Evolutionary conservation across 1,140 invertebrate species (phyloP), one percentile per base, ranked within the genome.

Genomic region (Caenorhabditis latens): DNA sequence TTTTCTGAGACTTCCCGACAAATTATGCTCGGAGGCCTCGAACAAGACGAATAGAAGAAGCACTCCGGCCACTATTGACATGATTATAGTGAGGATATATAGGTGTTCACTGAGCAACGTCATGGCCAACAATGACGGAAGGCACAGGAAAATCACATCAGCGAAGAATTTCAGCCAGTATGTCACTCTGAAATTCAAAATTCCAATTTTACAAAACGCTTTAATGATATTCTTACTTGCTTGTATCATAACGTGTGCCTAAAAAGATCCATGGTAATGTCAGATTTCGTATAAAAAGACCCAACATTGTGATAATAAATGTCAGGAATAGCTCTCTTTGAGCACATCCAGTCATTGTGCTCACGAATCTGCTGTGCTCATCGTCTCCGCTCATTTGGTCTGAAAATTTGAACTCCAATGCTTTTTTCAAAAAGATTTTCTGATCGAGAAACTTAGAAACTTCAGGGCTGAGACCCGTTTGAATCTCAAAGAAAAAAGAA

Each of bases 181-280:
- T 14, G 48, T 89, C 13, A 53, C 71, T 75, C 88, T 89, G 71
- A 82, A 89, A 89, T 53, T 48, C 0, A 83, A 61, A 82, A 65
- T 67, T 21, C 0, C 2, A 21, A 48, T 65, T 16, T 21, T 48
- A 46, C 42, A 21, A 6, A 14, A 11, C 21, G 24, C 46, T 3
- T 21, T 13, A 50, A 43, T 67, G 8, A 8, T 42, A 5, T 24
- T n/a, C 43, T n/a, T 4, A 79, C 71, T 46, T 79, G 16, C 40
- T 13, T 0, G 46, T 79, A 79, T 79, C 71, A 50, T 79, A 79
- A 53, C 71, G 21, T 11, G 4, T 6, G 3, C 88, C 89, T 16
- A 89, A 24, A 61, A 86, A 89, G 21, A 89, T 79, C 89, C 89
- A 89, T 16, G 87, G 89, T 8, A 89, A 19, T n/a, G 58, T 32